Evolutionary conservation across 2,113 vertebrate species (phyloP).

Genomic region (Siniperca knerii): DNA sequence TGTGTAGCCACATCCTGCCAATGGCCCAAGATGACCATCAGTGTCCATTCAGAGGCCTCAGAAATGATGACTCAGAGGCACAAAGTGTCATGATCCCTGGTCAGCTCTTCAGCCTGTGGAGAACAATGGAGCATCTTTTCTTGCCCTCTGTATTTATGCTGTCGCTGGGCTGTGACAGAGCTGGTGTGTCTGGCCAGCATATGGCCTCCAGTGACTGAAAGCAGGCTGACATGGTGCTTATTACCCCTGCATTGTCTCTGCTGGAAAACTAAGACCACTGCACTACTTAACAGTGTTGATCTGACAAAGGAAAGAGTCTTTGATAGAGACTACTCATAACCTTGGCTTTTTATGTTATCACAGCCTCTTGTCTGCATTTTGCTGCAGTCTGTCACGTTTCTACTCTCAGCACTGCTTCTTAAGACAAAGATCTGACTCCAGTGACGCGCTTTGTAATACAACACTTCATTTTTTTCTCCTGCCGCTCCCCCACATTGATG

Average conservation of each 20-base stretch:
- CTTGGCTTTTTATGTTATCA: slow-evolving; percentile 18
- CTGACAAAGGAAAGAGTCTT: slow-evolving; percentile 23
- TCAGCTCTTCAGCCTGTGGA: slow-evolving; percentile 37
- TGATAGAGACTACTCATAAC: slow-evolving; percentile 3
- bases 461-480: slow-evolving; percentile 61
- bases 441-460: slow-evolving; percentile 63
- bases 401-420: slow-evolving; percentile 36
- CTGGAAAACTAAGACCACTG: slow-evolving; percentile 34
- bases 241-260: slow-evolving; percentile 67
- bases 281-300: slow-evolving; percentile 5
- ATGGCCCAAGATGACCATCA: slow-evolving; percentile 39
- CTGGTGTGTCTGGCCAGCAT: slow-evolving; percentile 76
- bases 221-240: slow-evolving; percentile 47
- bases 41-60: slow-evolving; percentile 44
- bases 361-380: slow-evolving; percentile 19
- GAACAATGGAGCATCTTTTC: slow-evolving; percentile 78
- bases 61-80: slow-evolving; percentile 58
- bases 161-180: slow-evolving; percentile 65
- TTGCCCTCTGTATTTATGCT: slow-evolving; percentile 60
- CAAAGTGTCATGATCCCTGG: slow-evolving; percentile 56
- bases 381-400: slow-evolving; percentile 47
- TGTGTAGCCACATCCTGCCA: slow-evolving; percentile 45
- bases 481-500: slow-evolving; percentile 66
- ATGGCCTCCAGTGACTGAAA: slow-evolving; percentile 72
- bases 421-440: slow-evolving; percentile 48